Percentiles rank a stretch among this genome's conserved stretches.
These are phyloP conservation scores for Oryzias dopingdopingensis DNA, from an alignment of 2,797 vertebrate species.

Conservation along the genomic window DNA sequence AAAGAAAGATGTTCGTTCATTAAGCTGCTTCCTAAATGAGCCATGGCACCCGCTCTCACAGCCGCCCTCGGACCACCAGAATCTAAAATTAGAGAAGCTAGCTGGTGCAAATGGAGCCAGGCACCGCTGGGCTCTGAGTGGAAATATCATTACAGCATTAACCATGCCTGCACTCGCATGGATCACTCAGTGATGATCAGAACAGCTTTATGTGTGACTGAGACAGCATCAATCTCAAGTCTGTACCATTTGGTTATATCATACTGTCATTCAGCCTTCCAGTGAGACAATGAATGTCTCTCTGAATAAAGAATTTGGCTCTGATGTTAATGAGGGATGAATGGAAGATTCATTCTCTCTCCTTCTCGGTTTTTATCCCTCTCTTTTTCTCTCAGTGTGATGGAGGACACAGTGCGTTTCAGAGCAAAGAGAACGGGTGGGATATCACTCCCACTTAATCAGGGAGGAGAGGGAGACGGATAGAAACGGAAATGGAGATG, in stretches of 20 bases:
- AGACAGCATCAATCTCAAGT: slow-evolving; percentile 9
- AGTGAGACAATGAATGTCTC: slow-evolving; percentile 19
- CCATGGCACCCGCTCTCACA: slow-evolving; percentile 61
- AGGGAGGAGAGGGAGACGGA: slow-evolving; percentile 24
- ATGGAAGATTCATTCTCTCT: slow-evolving; percentile 37
- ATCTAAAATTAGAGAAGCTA: slow-evolving; percentile 77
- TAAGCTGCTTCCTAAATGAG: slow-evolving; percentile 73
- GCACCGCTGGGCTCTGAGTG: slow-evolving; percentile 44
- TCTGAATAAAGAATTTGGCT: slow-evolving; percentile 33
- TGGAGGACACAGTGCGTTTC: slow-evolving; percentile 26
- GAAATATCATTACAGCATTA: slow-evolving; percentile 72
- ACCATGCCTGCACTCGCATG: slow-evolving; percentile 30
- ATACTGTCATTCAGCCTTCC: slow-evolving; percentile 7
- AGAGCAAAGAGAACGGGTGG: slow-evolving; percentile 25
- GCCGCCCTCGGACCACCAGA: slow-evolving; percentile 44
- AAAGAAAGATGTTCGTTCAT: slow-evolving; percentile 70
- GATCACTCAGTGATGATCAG: slow-evolving; percentile 45
- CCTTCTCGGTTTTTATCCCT: slow-evolving; percentile 9
- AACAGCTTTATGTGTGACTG: slow-evolving; percentile 25
- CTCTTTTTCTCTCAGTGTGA: slow-evolving; percentile 19
- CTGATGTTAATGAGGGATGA: slow-evolving; percentile 47
- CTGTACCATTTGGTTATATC: slow-evolving; percentile 11
- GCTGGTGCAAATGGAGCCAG: slow-evolving; percentile 70
- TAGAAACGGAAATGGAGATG: slow-evolving; percentile 20
- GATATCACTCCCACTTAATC: slow-evolving; percentile 30